These are phyloP conservation scores for Theretra japonica DNA, from an alignment of 2,888 invertebrate species.

Conservation along the genomic window DNA sequence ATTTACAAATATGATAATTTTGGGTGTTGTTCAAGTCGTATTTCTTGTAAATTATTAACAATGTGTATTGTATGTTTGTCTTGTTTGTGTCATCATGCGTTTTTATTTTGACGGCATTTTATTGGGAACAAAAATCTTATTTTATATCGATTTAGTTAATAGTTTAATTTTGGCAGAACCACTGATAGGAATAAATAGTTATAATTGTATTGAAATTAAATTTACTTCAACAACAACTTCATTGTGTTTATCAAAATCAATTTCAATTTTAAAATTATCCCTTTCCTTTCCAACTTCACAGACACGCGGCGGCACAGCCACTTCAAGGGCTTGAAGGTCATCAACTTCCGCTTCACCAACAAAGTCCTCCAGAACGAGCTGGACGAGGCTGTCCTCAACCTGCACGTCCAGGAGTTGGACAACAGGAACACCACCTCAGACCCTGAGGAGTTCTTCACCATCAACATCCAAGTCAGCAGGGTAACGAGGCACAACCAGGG, in stretches of 20 bases:
- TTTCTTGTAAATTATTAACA: too few species aligned
- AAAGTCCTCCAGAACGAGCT: conserved; percentile 89
- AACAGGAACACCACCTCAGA: conserved; percentile 64
- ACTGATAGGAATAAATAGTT: not conserved
- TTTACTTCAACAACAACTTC: not conserved
- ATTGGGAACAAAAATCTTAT: too few species aligned
- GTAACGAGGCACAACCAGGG: conserved; percentile 74
- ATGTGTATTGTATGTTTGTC: not conserved
- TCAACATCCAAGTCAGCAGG: conserved; percentile 73
- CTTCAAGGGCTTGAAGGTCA: conserved; percentile 87
- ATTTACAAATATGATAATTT: not conserved
- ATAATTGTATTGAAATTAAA: too few species aligned
- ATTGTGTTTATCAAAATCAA: not conserved
- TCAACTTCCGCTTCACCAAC: conserved; percentile 89
- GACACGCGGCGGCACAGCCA: conserved; percentile 88
- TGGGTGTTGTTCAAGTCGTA: not conserved
- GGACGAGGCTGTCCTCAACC: conserved; percentile 87
- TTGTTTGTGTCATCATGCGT: not conserved
- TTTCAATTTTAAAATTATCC: not conserved
- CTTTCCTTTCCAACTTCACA: conserved; percentile 56
- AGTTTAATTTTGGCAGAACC: conserved; percentile 5
- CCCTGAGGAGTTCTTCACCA: conserved; percentile 69
- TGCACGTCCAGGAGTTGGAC: conserved; percentile 85
- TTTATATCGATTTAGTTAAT: not conserved
- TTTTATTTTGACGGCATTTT: too few species aligned